phyloP scores from a whole-genome alignment of 2,888 invertebrate genomes.

The Crepidodera aurea region DNA sequence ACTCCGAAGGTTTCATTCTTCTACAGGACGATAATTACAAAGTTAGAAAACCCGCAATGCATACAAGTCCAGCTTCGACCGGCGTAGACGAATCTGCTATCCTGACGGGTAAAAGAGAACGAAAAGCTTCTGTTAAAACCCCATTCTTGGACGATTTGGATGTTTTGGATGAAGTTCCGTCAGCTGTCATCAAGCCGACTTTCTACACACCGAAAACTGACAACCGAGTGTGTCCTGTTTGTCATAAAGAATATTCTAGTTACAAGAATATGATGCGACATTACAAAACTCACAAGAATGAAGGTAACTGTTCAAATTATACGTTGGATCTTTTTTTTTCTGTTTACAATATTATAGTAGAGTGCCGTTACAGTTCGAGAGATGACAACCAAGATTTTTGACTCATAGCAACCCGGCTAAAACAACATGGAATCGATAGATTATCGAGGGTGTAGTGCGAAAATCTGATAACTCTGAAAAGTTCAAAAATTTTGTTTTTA shows the following conservation, averaged over 20 bases:
- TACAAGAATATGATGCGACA: conserved; percentile 69
- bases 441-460: too few species aligned
- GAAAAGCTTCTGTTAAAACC: conserved; percentile 39
- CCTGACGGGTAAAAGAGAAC: conserved; percentile 38
- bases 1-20: conserved; percentile 53
- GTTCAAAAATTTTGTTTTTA: too few species aligned
- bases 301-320: too few species aligned
- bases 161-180: conserved; percentile 31
- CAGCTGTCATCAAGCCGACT: conserved; percentile 31
- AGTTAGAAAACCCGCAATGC: conserved; percentile 37
- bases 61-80: conserved; percentile 24
- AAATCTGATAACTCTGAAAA: too few species aligned
- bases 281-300: conserved; percentile 57
- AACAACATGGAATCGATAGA: too few species aligned
- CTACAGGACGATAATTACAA: conserved; percentile 53
- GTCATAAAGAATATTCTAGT: conserved; percentile 66
- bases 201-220: conserved; percentile 28
- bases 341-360: too few species aligned
- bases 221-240: conserved; percentile 63
- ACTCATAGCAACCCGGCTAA: too few species aligned
- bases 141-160: conserved; percentile 50
- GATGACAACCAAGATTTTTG: too few species aligned
- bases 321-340: too few species aligned
- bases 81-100: conserved; percentile 42
- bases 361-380: too few species aligned